Conservation (phyloP, 2,797 vertebrate genomes). For the Steatocranus sp. region DNA sequence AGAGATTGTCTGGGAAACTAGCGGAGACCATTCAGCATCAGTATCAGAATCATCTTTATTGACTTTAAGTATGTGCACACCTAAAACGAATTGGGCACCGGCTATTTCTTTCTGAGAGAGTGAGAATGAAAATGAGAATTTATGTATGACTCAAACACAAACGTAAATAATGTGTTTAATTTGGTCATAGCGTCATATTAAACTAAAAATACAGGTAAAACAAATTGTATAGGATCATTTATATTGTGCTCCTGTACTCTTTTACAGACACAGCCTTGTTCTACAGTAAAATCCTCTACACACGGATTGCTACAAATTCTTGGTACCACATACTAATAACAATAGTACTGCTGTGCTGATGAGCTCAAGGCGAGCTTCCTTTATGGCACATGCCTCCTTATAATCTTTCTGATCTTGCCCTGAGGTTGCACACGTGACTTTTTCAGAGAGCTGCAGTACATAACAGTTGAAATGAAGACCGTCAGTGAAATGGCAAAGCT, state of each 20-base stretch:
- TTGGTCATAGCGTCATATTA: background rate
- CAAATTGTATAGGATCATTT: background rate
- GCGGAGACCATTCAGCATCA: constrained; percentile 45
- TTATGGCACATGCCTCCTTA: constrained; percentile 74
- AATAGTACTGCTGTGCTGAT: constrained; percentile 35
- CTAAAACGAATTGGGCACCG: background rate
- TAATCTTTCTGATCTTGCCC: constrained; percentile 93
- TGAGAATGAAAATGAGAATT: background rate
- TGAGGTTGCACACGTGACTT: constrained; percentile 83
- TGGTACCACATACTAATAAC: constrained; percentile 12
- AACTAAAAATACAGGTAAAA: background rate
- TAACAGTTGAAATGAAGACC: constrained; percentile 85
- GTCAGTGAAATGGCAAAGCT: constrained; percentile 82
- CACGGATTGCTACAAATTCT: constrained; percentile 23
- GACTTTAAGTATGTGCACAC: background rate
- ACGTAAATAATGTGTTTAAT: background rate
- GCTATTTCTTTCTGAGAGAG: background rate
- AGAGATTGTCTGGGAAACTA: constrained; percentile 62
- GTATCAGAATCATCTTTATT: background rate
- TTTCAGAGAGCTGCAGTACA: constrained; percentile 91
- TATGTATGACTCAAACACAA: background rate
- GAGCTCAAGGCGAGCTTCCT: constrained; percentile 56
- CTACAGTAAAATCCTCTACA: constrained; percentile 31
- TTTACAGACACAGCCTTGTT: constrained; percentile 84
- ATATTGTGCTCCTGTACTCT: constrained; percentile 83